A percentile compares a stretch with the other conserved stretches of the same genome.
phyloP scores from a whole-genome alignment of 2,797 vertebrate genomes.

The Chiroxiphia lanceolata region DNA sequence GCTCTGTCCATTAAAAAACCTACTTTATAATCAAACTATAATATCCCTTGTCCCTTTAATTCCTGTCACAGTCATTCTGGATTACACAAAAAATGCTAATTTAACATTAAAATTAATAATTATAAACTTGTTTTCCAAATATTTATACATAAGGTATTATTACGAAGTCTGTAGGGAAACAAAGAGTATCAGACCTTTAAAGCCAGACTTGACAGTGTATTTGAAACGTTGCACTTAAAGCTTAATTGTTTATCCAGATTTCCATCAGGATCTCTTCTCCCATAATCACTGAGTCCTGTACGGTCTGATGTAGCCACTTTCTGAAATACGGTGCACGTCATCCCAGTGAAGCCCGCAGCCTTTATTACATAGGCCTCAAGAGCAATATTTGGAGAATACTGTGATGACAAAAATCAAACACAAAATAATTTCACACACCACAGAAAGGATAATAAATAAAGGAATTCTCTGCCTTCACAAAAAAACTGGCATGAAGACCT shows the following conservation, averaged over 20 bases:
- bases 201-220: slow-evolving; percentile 87
- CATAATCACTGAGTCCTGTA: slow-evolving; percentile 76
- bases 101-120: not conserved
- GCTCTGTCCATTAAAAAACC: not conserved
- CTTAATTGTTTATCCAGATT: slow-evolving; percentile 90
- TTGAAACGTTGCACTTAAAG: slow-evolving; percentile 95
- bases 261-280: slow-evolving; percentile 79
- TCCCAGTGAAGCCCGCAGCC: slow-evolving; percentile 88
- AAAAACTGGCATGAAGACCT: not conserved
- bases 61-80: not conserved
- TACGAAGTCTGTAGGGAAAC: slow-evolving; percentile 11
- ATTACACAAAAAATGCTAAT: not conserved
- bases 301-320: slow-evolving; percentile 84
- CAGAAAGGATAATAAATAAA: not conserved
- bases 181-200: slow-evolving; percentile 82
- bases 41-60: not conserved
- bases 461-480: not conserved
- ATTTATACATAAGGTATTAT: not conserved
- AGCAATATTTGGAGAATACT: slow-evolving; percentile 96
- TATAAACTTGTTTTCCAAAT: not conserved
- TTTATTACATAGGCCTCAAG: slow-evolving; percentile 91
- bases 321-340: slow-evolving; percentile 96
- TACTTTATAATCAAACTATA: not conserved
- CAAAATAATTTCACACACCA: not conserved
- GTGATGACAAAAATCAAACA: slow-evolving; percentile 10